A percentile compares a stretch with the other conserved stretches of the same genome.
Conservation (phyloP, 2,113 vertebrate species). For the Apaloderma vittatum region DNA sequence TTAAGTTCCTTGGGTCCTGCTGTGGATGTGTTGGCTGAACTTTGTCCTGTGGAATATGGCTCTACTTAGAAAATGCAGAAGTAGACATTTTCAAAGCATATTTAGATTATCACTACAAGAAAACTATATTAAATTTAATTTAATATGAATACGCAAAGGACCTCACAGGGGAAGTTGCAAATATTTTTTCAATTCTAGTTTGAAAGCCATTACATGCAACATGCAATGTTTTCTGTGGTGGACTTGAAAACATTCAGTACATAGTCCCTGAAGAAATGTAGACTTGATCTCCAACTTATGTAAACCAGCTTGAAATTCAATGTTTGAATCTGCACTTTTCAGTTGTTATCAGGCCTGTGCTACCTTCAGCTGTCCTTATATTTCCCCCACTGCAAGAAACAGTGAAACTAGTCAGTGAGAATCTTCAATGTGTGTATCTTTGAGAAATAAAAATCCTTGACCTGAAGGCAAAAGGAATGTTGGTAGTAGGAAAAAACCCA, state of each 20-base stretch:
- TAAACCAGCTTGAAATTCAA: not conserved
- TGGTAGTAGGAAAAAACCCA: not conserved
- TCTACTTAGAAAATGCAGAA: not conserved
- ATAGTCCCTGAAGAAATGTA: not conserved
- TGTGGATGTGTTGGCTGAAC: not conserved
- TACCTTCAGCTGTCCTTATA: not conserved
- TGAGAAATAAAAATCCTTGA: too few species aligned
- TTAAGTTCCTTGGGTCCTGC: not conserved
- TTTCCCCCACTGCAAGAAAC: accelerated
- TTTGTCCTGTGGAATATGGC: accelerated
- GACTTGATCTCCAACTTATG: not conserved
- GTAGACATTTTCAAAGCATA: not conserved
- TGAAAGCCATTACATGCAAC: not conserved
- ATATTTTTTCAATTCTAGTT: not conserved
- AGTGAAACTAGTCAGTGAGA: not conserved
- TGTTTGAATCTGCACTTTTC: not conserved
- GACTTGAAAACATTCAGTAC: not conserved
- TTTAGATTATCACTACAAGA: not conserved
- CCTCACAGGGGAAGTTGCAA: not conserved
- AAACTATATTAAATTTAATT: not conserved
- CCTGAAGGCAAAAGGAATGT: not conserved
- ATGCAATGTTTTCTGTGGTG: not conserved
- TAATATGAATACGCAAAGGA: not conserved
- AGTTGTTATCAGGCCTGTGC: not conserved
- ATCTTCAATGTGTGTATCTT: not conserved